Evolutionary conservation across 2,113 vertebrate genomes (phyloP).

Genomic region (Morone saxatilis): DNA sequence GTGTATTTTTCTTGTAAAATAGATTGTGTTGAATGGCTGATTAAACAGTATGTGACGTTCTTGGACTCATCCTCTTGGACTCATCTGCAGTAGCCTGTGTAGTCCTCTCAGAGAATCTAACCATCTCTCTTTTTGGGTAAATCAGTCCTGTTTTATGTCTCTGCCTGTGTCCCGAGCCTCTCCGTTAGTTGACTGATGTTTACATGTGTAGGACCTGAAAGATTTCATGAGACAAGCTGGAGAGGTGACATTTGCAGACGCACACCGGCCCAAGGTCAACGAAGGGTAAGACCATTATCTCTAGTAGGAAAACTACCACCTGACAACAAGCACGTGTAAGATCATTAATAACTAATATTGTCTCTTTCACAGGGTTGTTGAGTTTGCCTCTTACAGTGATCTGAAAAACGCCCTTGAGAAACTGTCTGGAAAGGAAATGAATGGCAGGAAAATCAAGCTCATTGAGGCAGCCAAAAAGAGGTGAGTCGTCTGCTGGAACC

Average conservation of each 20-base stretch:
- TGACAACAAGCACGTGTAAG: background rate
- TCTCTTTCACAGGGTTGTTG: conserved; percentile 90
- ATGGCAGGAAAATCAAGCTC: conserved; percentile 97
- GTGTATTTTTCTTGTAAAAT: background rate
- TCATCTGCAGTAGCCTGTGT: conserved; percentile 69
- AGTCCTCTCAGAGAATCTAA: conserved; percentile 74
- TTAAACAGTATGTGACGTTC: conserved; percentile 59
- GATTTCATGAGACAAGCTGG: conserved; percentile 99
- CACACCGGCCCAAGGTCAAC: conserved; percentile 96
- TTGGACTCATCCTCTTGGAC: conserved; percentile 66
- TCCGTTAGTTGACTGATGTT: conserved; percentile 81
- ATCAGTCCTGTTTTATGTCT: conserved; percentile 72
- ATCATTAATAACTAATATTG: no score
- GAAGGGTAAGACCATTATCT: conserved; percentile 88
- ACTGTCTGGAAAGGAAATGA: conserved; percentile 97
- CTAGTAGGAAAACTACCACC: background rate
- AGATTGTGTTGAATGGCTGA: background rate
- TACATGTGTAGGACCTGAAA: conserved; percentile 95
- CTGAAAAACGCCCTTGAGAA: conserved; percentile 98
- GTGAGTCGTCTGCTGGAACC: conserved; percentile 75
- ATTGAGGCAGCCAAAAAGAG: conserved; percentile 95
- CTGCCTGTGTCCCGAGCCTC: conserved; percentile 45
- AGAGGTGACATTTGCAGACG: conserved; percentile 98
- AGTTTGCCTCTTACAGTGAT: conserved; percentile 96
- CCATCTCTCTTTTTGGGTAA: conserved; percentile 85